Percentiles rank a stretch among this genome's conserved stretches.
Conservation (phyloP, 2,113 vertebrate genomes). For the Pholis gunnellus region DNA sequence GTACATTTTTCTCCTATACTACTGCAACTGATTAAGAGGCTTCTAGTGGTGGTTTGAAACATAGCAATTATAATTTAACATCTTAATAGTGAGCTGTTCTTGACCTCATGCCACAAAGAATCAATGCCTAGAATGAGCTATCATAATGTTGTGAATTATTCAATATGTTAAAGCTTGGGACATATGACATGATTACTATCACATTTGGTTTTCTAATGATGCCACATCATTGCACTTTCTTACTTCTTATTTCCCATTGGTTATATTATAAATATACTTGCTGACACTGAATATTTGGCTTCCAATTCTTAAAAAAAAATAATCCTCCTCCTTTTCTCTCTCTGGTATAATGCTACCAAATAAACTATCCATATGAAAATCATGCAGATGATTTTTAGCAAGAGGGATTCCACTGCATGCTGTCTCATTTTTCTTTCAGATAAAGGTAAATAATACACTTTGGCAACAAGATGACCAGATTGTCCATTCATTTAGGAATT, state of each 20-base stretch:
- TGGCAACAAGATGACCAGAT: background rate
- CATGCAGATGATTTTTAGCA: background rate
- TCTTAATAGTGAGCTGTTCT: background rate
- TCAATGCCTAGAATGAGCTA: background rate
- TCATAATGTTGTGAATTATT: background rate
- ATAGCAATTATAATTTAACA: background rate
- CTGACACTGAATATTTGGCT: constrained; percentile 15
- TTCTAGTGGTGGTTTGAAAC: constrained; percentile 1
- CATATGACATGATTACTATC: background rate
- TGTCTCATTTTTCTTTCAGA: background rate
- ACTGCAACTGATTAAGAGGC: background rate
- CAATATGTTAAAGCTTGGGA: background rate
- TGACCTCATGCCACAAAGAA: background rate
- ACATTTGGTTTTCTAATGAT: background rate
- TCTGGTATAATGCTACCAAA: background rate
- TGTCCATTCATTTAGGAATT: background rate
- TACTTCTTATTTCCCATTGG: background rate
- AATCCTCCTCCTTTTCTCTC: background rate
- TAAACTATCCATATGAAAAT: background rate
- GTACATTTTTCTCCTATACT: constrained; percentile 13
- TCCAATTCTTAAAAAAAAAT: background rate
- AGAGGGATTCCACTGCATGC: background rate
- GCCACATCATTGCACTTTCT: background rate
- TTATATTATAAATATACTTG: constrained; percentile 6
- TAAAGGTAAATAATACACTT: background rate